phyloP scores from a whole-genome alignment of 2,888 invertebrate genomes.

The Rhamphomyia laevipes region DNA sequence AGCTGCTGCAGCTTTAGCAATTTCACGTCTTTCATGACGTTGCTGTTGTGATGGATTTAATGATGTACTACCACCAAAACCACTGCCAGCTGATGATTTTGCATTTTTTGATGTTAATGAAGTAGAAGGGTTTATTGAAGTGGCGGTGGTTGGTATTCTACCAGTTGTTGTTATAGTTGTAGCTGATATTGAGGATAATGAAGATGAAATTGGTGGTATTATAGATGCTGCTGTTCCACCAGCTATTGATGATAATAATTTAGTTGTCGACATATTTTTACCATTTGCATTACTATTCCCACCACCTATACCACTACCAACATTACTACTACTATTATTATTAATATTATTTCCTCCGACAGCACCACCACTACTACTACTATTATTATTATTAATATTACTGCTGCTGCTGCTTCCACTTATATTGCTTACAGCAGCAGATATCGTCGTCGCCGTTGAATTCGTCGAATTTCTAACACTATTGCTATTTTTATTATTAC shows the following conservation, averaged over 20 bases:
- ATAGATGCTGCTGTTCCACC: slow-evolving; percentile 20
- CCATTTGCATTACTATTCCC: slow-evolving; percentile 19
- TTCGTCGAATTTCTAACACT: slow-evolving; percentile 7
- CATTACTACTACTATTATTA: slow-evolving; percentile 14
- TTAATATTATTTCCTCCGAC: slow-evolving; percentile 7
- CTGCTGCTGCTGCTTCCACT: slow-evolving; percentile 7
- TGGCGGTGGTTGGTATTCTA: slow-evolving; percentile 10
- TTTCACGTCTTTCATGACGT: not conserved
- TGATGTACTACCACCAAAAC: slow-evolving; percentile 12
- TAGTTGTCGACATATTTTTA: slow-evolving; percentile 21
- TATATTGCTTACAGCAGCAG: slow-evolving; percentile 13
- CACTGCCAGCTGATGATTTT: slow-evolving; percentile 14
- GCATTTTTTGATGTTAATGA: slow-evolving; percentile 14
- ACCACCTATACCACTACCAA: slow-evolving; percentile 17
- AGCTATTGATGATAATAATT: slow-evolving; percentile 7
- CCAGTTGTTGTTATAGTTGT: slow-evolving; percentile 6
- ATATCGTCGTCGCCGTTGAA: slow-evolving; percentile 14
- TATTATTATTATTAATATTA: slow-evolving; percentile 11
- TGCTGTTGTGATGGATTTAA: slow-evolving; percentile 1
- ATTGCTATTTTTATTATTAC: slow-evolving; percentile 17
- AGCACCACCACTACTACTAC: slow-evolving; percentile 6
- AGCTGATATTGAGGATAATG: too few species aligned
- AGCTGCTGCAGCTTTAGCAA: not conserved
- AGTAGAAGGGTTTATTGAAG: slow-evolving; percentile 11
- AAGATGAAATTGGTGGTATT: not conserved